These are phyloP conservation scores for Trialeurodes vaporariorum DNA, from an alignment of 1,140 invertebrate genomes.

Conservation along the genomic window DNA sequence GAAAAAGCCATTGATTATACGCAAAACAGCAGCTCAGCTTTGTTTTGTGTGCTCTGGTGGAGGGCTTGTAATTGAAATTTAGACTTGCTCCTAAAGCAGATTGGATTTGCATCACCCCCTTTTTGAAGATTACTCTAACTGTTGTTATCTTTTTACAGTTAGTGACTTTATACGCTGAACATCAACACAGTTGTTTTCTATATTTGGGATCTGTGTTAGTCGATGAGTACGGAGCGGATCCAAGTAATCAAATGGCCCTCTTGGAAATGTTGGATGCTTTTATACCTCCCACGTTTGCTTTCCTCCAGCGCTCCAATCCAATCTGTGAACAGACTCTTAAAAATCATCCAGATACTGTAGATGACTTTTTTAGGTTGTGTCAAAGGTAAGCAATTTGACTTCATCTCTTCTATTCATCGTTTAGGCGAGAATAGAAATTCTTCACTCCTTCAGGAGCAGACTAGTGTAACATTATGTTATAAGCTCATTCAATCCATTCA, in stretches of 20 bases:
- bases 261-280: conserved; percentile 80
- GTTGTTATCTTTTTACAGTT: conserved; percentile 44
- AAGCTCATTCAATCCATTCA: no score
- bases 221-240: conserved; percentile 74
- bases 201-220: conserved; percentile 92
- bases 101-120: no score
- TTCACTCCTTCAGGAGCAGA: no score
- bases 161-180: conserved; percentile 62
- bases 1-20: no score
- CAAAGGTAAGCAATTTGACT: no score
- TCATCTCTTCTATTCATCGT: no score
- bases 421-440: no score
- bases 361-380: conserved; percentile 88
- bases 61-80: no score
- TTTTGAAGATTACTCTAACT: neutral
- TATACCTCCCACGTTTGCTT: conserved; percentile 67
- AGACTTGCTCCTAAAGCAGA: no score
- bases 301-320: conserved; percentile 50
- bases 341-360: conserved; percentile 93
- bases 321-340: conserved; percentile 37
- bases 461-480: no score
- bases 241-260: conserved; percentile 33
- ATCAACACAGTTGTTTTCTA: conserved; percentile 87
- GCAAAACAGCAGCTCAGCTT: no score
- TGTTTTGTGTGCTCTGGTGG: no score